Conservation (phyloP, 2,888 invertebrate genomes). For the Empis livida region DNA sequence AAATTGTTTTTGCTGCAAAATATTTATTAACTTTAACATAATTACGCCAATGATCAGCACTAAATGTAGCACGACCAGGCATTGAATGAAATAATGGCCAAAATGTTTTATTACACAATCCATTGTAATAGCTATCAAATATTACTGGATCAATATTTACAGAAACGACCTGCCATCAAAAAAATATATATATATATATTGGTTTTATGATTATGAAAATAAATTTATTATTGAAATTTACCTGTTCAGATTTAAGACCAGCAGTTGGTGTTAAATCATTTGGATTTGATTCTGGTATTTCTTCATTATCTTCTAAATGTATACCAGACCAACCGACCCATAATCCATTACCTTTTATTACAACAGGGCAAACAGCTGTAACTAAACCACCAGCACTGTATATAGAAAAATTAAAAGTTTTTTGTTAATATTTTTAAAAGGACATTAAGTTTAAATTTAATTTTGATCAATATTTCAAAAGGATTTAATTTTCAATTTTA, state of each 20-base stretch:
- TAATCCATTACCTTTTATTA: conserved; percentile 67
- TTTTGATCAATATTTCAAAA: too few species aligned
- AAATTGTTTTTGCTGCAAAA: conserved; percentile 68
- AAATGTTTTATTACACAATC: conserved; percentile 82
- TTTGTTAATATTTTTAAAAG: too few species aligned
- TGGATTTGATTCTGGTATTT: conserved; percentile 77
- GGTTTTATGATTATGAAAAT: too few species aligned
- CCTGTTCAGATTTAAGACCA: conserved; percentile 70
- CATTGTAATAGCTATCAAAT: conserved; percentile 83
- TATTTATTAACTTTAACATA: conserved; percentile 69
- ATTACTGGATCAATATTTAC: conserved; percentile 61
- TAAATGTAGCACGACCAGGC: conserved; percentile 78
- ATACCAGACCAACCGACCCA: conserved; percentile 91
- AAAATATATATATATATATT: not conserved
- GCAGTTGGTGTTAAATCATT: conserved; percentile 77
- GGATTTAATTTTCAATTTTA: too few species aligned
- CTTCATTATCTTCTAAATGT: conserved; percentile 62
- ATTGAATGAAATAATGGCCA: conserved; percentile 90
- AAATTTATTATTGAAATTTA: conserved; percentile 32
- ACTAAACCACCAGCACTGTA: conserved; percentile 79
- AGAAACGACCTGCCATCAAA: conserved; percentile 68
- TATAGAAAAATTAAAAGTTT: too few species aligned
- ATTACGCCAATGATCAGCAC: conserved; percentile 68
- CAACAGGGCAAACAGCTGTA: conserved; percentile 82
- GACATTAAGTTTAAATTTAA: too few species aligned